Conservation (phyloP, 2,888 invertebrate genomes). For the Nomada goodeniana region DNA sequence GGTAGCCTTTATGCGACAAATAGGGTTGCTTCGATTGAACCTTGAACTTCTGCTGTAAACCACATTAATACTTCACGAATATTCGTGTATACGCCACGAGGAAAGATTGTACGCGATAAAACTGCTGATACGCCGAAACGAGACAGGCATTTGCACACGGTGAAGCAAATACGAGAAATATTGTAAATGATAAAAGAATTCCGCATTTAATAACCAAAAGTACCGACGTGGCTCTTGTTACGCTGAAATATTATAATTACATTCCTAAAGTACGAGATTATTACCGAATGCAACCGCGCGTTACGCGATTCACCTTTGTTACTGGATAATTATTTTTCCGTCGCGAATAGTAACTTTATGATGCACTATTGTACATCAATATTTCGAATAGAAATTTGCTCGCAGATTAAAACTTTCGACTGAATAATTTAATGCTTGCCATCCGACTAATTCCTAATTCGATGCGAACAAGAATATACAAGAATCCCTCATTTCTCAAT, state of each 20-base stretch:
- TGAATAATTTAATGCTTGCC: no score
- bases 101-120: slow-evolving; percentile 14
- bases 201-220: slow-evolving; percentile 25
- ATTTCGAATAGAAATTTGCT: not conserved
- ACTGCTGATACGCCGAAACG: not conserved
- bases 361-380: no score
- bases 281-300: not conserved
- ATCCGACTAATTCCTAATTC: no score
- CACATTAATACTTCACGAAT: slow-evolving; percentile 15
- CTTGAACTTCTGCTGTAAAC: not conserved
- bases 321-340: not conserved
- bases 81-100: slow-evolving; percentile 6
- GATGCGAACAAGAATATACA: no score
- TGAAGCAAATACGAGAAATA: not conserved
- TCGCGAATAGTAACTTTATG: no score
- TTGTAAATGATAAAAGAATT: not conserved
- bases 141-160: not conserved
- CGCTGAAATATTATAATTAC: slow-evolving; percentile 25
- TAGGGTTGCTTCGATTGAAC: not conserved
- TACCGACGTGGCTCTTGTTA: not conserved
- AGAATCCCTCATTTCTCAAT: not conserved
- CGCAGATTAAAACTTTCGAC: no score
- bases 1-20: not conserved
- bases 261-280: not conserved
- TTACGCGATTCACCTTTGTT: slow-evolving; percentile 1